These are phyloP conservation scores for Cuniculus paca DNA, from an alignment of 2,797 vertebrate genomes.

Conservation along the genomic window DNA sequence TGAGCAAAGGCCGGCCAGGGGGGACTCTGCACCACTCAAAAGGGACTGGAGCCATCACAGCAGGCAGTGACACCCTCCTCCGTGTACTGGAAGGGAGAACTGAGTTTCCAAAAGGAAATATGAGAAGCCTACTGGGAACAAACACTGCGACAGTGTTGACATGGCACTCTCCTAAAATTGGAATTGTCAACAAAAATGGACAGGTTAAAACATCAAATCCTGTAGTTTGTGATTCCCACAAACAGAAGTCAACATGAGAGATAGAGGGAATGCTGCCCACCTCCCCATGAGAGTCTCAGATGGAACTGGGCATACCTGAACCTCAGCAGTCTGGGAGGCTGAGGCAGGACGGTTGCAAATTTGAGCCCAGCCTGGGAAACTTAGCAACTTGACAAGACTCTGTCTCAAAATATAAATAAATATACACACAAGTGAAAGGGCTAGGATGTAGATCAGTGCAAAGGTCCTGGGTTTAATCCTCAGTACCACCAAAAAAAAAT, in stretches of 20 bases:
- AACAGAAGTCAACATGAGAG: neutral
- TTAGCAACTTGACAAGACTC: neutral
- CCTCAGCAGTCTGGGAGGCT: neutral
- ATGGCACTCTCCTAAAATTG: neutral
- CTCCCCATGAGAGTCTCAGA: neutral
- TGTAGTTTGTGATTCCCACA: accelerated
- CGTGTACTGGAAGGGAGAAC: neutral
- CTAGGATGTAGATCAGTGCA: neutral
- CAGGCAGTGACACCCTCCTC: neutral
- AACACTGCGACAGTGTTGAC: neutral
- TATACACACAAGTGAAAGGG: neutral
- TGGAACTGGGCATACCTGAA: neutral
- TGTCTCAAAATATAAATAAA: neutral
- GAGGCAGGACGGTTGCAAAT: neutral
- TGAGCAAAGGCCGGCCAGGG: neutral
- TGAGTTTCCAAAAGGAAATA: neutral
- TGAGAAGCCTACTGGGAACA: neutral
- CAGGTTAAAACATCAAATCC: neutral
- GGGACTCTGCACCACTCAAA: neutral
- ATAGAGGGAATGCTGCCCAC: no score
- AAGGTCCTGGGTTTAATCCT: neutral
- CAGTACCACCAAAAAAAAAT: neutral
- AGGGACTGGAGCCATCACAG: neutral
- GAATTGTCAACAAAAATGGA: neutral
- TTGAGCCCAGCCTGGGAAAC: neutral